Base-by-base conservation (phyloP, 2,113 vertebrate genomes). In the Cochlearius cochlearius region DNA sequence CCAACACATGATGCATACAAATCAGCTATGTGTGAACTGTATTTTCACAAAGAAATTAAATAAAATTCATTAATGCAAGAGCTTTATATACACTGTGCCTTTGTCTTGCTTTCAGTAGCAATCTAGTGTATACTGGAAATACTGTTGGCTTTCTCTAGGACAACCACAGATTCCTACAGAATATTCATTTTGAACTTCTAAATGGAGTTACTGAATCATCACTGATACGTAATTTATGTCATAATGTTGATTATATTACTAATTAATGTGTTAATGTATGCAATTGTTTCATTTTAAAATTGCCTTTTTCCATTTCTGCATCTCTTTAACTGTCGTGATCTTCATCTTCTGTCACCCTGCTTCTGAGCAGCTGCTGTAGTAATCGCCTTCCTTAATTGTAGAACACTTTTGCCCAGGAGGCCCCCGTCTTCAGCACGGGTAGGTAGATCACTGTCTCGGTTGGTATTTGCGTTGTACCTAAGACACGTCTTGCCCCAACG, bases 21-120 rank as follows among this genome's bases (percentile, higher is more conserved):
- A 89, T 92, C 39, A 85, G 58, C 39, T 85, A 4, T 38, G 43
- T 49, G 43, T 53, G 53, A 91, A 64, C 73, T 69, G 49, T 64
- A 25, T 89, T 94, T 91, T 97, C 80, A 94, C 80, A 91, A 69
- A 92, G 52, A 75, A 71, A 81, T 96, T 25, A 75, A 87, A 75
- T 63, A 62, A 71, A 80, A 58, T 52, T 63, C 9, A 62, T 92
- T 67, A 84, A 81, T 91, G 29, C 66, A 21, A 59, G 26, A 56
- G 25, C 22, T 88, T 76, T 86, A 17, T n/a, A 6, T 53, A 41
- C 15, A 10, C 32, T 50, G 11, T 88, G 36, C 39, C 7, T 68
- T 92, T 91, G 26, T 52, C 93, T 87, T 64, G 18, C 55, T 78
- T 87, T 92, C 62, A 60, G 34, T 49, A 74, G 25, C 32, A 59